These are phyloP conservation scores for Odontothrips loti DNA, from an alignment of 2,888 invertebrate genomes.

Conservation along the genomic window DNA sequence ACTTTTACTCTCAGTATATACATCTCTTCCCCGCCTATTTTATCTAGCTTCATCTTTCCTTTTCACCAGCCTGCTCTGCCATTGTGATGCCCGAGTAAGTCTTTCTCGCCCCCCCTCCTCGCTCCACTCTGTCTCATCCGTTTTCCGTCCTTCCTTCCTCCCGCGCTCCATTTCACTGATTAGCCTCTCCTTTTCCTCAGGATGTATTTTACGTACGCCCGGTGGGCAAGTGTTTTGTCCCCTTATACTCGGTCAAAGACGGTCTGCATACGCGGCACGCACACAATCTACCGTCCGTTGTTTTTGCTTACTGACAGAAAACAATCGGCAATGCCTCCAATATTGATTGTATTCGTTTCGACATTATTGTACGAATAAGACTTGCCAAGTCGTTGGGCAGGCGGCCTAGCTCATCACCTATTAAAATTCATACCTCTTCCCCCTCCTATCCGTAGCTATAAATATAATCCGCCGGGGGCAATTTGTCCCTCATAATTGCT, in stretches of 20 bases:
- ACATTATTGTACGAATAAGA: too few species aligned
- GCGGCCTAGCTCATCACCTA: too few species aligned
- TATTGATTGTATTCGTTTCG: too few species aligned
- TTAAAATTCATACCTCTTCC: too few species aligned
- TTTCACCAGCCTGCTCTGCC: not conserved
- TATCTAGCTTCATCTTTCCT: too few species aligned
- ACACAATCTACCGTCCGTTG: too few species aligned
- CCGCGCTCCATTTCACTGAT: not conserved
- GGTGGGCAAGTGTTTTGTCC: not conserved
- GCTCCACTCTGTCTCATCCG: not conserved
- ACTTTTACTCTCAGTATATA: not conserved
- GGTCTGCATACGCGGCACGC: too few species aligned
- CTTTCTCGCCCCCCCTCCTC: not conserved
- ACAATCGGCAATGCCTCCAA: too few species aligned
- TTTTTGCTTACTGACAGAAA: too few species aligned
- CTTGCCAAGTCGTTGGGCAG: too few species aligned
- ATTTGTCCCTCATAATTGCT: constrained; percentile 24
- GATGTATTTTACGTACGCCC: not conserved
- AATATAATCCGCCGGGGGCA: constrained; percentile 19
- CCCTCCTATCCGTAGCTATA: constrained; percentile 1
- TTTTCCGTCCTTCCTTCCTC: not conserved
- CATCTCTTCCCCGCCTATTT: not conserved
- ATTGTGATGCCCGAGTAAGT: not conserved
- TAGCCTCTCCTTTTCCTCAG: not conserved
- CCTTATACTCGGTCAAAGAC: too few species aligned